Conservation (phyloP, 2,797 vertebrate species). For the Gymnoscopelus microlampas region DNA sequence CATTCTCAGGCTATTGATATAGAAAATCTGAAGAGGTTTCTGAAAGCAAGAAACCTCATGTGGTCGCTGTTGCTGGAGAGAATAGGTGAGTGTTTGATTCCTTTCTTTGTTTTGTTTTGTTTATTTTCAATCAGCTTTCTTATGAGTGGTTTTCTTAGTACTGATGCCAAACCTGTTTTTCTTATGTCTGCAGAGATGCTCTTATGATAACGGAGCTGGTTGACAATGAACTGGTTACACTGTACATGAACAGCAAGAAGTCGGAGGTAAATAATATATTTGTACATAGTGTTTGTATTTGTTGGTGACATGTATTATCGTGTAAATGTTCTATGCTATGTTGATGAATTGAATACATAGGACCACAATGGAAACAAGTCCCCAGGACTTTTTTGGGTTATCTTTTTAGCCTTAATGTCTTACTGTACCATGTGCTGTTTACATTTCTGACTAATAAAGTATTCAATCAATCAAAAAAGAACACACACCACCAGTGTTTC, state of each 20-base stretch:
- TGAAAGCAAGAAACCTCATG: conserved; percentile 96
- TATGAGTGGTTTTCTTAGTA: not conserved
- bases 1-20: conserved; percentile 85
- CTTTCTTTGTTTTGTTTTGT: not conserved
- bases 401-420: too few relatives aligned
- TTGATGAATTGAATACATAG: too few relatives aligned
- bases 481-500: not conserved
- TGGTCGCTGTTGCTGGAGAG: conserved; percentile 96
- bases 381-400: too few relatives aligned
- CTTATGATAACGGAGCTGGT: conserved; percentile 98
- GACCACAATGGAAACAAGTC: too few relatives aligned
- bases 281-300: too few relatives aligned
- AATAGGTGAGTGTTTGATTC: conserved; percentile 83
- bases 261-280: conserved; percentile 86
- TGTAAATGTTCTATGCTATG: too few relatives aligned
- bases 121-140: not conserved
- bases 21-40: conserved; percentile 95
- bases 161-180: not conserved
- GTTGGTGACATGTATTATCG: too few relatives aligned
- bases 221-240: conserved; percentile 93
- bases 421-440: too few relatives aligned
- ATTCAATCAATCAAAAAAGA: too few relatives aligned
- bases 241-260: conserved; percentile 99
- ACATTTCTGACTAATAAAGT: too few relatives aligned
- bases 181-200: conserved; percentile 85